Base-by-base conservation (phyloP, 1,140 invertebrate genomes). In the Lamellibrachia luymesi region DNA sequence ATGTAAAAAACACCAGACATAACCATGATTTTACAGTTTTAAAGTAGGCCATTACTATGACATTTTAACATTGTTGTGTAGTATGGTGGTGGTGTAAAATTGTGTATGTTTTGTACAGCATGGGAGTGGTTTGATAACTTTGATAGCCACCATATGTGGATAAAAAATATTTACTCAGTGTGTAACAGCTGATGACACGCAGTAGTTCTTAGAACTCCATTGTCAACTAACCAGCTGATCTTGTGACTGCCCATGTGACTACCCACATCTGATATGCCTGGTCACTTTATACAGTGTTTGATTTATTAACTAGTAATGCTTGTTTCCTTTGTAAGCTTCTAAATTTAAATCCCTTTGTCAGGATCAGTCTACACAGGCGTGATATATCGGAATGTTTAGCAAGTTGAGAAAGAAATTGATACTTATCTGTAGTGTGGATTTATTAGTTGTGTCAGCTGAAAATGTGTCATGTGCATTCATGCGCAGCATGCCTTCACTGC, bases 231-330 rank as follows among this genome's bases (percentile, higher is more conserved):
- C 64, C 64, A 80, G 17, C 64, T 80, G 64, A 80, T 80, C 64
- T 0, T 10, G 64, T 80, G 64, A 80, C 13, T 80, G 64, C 2
- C 5, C 64, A 4, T 80, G 64, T 80, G 64, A 80, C 64, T 17
- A 80, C 64, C 64, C 64, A 80, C 64, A 80, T 80, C 64, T 80
- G 64, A 80, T 80, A 80, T 80, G 64, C 64, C 64, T 80, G 64
- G 7, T 80, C 64, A 80, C 8, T 17, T 17, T 80, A 22, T 38
- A 17, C 25, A 22, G 64, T 80, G 64, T 80, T 80, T 80, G 64
- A 80, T 80, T 80, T 80, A 80, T 80, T 80, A 80, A 80, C 64
- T 22, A 80, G 64, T 22, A 22, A 22, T 80, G 64, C 17, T 80
- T 10, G 64, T 22, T 22, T 80, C 64, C 64, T 80, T 80, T 80